These are phyloP conservation scores for Stenchaetothrips biformis DNA, from an alignment of 2,888 invertebrate species.

Conservation along the genomic window DNA sequence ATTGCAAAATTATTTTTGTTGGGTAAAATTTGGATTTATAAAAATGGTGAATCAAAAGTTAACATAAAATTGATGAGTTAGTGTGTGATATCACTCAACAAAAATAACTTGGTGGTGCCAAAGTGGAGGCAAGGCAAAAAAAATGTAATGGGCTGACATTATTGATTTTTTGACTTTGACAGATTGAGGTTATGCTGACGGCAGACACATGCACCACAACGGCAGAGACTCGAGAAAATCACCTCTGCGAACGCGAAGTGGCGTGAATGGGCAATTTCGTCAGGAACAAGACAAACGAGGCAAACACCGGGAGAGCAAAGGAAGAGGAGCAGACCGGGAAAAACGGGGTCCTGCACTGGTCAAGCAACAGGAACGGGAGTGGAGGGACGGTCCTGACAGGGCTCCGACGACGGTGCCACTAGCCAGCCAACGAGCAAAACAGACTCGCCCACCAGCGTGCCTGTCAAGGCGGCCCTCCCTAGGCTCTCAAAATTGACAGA, in stretches of 20 bases:
- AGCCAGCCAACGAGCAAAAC: too few species aligned
- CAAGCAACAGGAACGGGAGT: not conserved
- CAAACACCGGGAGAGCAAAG: not conserved
- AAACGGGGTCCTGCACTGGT: not conserved
- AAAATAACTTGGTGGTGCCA: not conserved
- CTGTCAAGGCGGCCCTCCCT: too few species aligned
- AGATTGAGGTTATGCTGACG: constrained; percentile 6
- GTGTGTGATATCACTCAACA: not conserved
- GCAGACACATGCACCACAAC: not conserved
- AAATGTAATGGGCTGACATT: not conserved
- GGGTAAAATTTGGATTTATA: too few species aligned
- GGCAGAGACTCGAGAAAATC: too few species aligned
- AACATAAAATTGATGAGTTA: not conserved
- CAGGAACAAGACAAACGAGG: too few species aligned
- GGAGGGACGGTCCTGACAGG: too few species aligned
- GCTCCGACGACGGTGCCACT: too few species aligned
- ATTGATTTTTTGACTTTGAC: constrained; percentile 5
- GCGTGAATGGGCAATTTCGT: too few species aligned
- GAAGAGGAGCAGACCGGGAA: too few species aligned
- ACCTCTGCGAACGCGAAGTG: too few species aligned
- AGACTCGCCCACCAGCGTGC: too few species aligned
- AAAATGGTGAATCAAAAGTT: not conserved
- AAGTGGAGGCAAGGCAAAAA: not conserved
- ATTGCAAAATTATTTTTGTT: too few species aligned
- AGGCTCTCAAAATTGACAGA: not conserved